Evolutionary conservation across 1,140 invertebrate genomes (phyloP).

Genomic region (Aplysia californica): DNA sequence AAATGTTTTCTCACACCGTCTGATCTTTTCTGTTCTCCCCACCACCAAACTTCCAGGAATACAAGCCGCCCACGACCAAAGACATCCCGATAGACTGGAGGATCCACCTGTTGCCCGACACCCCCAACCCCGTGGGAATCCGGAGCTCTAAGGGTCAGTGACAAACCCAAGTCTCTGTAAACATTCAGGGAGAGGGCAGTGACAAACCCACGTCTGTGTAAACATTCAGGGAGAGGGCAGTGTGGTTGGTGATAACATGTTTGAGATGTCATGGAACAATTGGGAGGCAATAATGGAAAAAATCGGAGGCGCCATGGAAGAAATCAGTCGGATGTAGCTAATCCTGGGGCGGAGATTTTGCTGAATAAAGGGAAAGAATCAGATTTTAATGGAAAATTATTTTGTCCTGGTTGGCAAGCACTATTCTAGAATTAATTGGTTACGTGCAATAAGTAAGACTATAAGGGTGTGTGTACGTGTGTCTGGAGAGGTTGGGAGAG

Average conservation of each 20-base stretch:
- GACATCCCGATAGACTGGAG: no score
- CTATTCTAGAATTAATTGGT: no score
- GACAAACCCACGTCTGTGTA: no score
- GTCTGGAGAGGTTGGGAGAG: no score
- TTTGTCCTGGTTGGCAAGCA: no score
- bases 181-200: not conserved
- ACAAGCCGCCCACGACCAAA: conserved; percentile 83
- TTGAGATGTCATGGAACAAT: not conserved
- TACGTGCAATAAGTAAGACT: no score
- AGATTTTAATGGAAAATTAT: no score
- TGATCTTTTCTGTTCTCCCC: not conserved
- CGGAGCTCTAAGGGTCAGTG: conserved; percentile 80
- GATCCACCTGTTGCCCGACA: conserved; percentile 78
- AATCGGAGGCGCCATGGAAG: not conserved
- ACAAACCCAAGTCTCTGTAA: not conserved
- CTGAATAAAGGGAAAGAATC: no score
- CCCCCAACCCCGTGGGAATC: conserved; percentile 76
- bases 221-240: not conserved
- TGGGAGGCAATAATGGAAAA: not conserved
- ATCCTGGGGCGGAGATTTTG: no score
- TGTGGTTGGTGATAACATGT: not conserved
- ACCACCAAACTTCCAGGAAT: conserved; percentile 61
- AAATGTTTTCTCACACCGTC: not conserved
- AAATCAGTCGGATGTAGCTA: not conserved
- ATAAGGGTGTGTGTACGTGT: no score